Conservation (phyloP, 53 echinoderm and acorn worm species). For the Holothuria leucospilota region DNA sequence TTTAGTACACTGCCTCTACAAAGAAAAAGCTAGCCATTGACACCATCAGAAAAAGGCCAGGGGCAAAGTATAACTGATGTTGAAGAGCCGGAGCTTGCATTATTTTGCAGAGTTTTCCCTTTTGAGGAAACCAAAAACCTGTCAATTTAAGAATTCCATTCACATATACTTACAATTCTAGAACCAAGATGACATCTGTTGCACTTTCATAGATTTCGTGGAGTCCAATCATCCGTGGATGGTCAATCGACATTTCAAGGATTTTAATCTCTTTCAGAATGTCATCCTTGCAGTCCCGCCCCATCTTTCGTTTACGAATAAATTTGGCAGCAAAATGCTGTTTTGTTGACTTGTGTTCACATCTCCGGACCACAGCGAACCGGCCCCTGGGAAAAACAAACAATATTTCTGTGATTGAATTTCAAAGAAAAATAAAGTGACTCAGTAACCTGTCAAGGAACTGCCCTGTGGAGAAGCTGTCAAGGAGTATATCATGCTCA, state of each 20-base stretch:
- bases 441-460: neutral
- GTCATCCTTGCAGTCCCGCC: slow-evolving; percentile 86
- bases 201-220: slow-evolving; percentile 91
- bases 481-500: too few relatives aligned
- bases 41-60: too few relatives aligned
- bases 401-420: neutral
- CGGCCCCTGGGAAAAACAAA: slow-evolving; percentile 72
- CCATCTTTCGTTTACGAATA: slow-evolving; percentile 94
- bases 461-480: too few relatives aligned
- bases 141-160: too few relatives aligned
- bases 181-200: slow-evolving; percentile 87
- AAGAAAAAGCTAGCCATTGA: too few relatives aligned
- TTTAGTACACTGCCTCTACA: too few relatives aligned
- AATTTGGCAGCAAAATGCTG: slow-evolving; percentile 94
- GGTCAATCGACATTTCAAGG: slow-evolving; percentile 83
- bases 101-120: too few relatives aligned
- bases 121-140: too few relatives aligned
- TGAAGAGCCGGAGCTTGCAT: too few relatives aligned
- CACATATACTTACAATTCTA: slow-evolving; percentile 92
- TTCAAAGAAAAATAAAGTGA: neutral
- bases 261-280: slow-evolving; percentile 97
- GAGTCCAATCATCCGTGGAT: slow-evolving; percentile 84
- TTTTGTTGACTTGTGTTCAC: slow-evolving; percentile 77
- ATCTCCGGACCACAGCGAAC: slow-evolving; percentile 95
- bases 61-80: too few relatives aligned